Base-by-base conservation (phyloP, 2,888 invertebrate genomes). In the Stenolophus ochropezus region DNA sequence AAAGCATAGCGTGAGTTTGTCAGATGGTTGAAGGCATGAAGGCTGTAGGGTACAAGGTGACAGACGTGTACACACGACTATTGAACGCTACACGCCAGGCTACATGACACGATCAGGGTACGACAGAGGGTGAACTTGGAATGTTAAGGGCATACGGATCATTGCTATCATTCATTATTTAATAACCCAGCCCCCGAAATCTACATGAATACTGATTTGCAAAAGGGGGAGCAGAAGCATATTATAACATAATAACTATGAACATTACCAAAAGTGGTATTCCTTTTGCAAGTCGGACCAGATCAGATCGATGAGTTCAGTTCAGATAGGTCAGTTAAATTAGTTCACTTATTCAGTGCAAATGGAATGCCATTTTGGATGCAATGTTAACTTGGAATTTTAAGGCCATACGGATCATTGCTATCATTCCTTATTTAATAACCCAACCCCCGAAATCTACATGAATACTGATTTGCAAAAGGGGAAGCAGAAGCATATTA, bases 41-140 rank as follows among this genome's bases (percentile, higher is more conserved):
- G 65, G 14, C 27, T 69, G 65, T 27, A 69, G 65, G 65, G 65
- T 69, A 69, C 65, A 33, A 61, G 33, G 16, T 69, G 65, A 69
- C 65, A 69, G 65, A 33, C 33, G 11, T 33, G 27, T 69, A 69
- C 27, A 69, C 65, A 69, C n/a, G 56, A 23, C 21, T 21, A 61
- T 25, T 25, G 61, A 25, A 69, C 4, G 61, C 25, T 69, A 33
- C 65, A 69, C 65, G 65, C 65, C 65, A 69, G 11, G 27, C 33
- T 69, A 69, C 65, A 69, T 21, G 25, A 61, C 33, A 42, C 33
- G 33, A 42, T 42, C 33, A 42, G 33, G 33, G 8, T 8, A 5
- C 4, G 51, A 51, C 14, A 51, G 51, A 16, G 18, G 18, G 51
- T 14, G 6, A 51, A 51, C 14, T 51, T 51, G 18, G 14, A 16